Percentiles rank a stretch among this genome's conserved stretches.
Evolutionary conservation across 2,113 vertebrate genomes (phyloP).

Genomic region (Gobius niger): DNA sequence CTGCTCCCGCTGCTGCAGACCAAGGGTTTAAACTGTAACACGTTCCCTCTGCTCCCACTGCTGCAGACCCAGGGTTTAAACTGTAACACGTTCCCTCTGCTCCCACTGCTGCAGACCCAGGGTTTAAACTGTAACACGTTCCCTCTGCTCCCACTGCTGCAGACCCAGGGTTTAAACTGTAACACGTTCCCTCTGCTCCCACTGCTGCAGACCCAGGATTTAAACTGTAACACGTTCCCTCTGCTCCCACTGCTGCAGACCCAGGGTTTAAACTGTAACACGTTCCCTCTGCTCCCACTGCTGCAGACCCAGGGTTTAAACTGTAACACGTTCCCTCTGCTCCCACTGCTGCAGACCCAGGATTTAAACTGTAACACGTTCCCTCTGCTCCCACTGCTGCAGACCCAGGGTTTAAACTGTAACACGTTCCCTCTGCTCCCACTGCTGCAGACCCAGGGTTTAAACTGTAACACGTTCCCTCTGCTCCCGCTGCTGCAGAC

Average conservation of each 20-base stretch:
- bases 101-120: neutral
- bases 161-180: neutral
- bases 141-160: neutral
- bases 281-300: neutral
- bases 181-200: neutral
- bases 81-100: neutral
- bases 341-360: neutral
- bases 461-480: no score
- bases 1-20: neutral
- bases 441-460: neutral
- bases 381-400: neutral
- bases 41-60: neutral
- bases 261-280: no score
- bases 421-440: neutral
- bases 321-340: neutral
- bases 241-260: neutral
- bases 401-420: neutral
- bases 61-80: neutral
- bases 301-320: neutral
- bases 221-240: no score
- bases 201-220: neutral
- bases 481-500: neutral
- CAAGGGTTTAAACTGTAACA: no score
- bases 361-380: no score
- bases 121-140: no score